Conservation (phyloP, 2,113 vertebrate species). For the Clarias batrachus region DNA sequence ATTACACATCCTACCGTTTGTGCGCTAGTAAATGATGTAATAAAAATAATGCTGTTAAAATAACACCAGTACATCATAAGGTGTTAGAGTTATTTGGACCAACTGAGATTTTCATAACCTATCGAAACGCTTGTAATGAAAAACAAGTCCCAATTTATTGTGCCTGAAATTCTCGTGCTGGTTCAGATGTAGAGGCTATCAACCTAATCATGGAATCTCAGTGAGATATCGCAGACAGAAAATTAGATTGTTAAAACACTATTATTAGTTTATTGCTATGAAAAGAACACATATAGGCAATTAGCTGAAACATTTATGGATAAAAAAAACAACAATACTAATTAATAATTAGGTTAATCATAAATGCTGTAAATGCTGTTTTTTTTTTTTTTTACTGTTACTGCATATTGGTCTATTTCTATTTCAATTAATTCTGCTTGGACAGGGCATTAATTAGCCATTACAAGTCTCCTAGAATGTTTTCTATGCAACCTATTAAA, state of each 20-base stretch:
- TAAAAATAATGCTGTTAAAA: not conserved
- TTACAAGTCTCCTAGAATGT: not conserved
- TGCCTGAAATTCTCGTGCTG: not conserved
- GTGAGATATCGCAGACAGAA: not conserved
- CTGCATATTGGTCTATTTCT: not conserved
- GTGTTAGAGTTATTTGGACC: not conserved
- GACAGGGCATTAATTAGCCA: not conserved
- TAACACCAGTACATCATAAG: not conserved
- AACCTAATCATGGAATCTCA: not conserved
- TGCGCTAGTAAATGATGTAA: not conserved
- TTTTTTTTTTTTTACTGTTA: too few species aligned
- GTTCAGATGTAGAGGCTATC: not conserved
- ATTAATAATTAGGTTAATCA: not conserved
- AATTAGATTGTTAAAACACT: not conserved
- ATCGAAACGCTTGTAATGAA: not conserved
- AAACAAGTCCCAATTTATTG: constrained; percentile 2
- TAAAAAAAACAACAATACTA: not conserved
- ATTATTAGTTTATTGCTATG: not conserved
- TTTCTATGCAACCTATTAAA: not conserved
- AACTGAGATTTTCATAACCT: not conserved
- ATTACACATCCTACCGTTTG: not conserved
- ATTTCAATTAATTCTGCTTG: not conserved
- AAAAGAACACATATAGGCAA: not conserved
- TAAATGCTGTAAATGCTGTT: not conserved
- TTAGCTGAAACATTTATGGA: not conserved